These are phyloP conservation scores for Norana najaformis DNA, from an alignment of 2,888 invertebrate species.

Conservation along the genomic window DNA sequence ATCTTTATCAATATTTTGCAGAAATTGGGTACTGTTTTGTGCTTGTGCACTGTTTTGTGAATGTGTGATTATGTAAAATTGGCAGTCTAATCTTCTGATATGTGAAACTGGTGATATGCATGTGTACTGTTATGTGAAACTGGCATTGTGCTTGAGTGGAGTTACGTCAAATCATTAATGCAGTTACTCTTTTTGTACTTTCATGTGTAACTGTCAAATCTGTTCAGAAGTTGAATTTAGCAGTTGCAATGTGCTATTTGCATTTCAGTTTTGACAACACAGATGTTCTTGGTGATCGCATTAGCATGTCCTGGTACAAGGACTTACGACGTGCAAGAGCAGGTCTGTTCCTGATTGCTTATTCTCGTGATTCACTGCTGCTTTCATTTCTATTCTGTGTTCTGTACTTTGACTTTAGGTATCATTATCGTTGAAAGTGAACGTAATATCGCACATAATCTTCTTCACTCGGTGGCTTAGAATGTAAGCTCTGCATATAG, in stretches of 20 bases:
- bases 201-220: not conserved
- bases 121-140: not conserved
- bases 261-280: constrained; percentile 45
- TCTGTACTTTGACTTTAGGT: not conserved
- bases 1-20: not conserved
- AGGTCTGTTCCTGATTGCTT: not conserved
- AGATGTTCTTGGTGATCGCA: constrained; percentile 44
- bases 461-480: not conserved
- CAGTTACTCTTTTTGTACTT: not conserved
- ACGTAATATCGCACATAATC: not conserved
- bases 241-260: not conserved
- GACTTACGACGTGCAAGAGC: constrained; percentile 44
- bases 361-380: not conserved
- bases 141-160: not conserved
- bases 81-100: not conserved
- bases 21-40: not conserved
- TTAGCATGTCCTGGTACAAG: constrained; percentile 46
- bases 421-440: not conserved
- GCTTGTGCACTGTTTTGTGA: not conserved
- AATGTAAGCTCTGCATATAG: too few relatives aligned
- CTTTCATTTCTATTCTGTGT: not conserved
- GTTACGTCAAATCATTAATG: not conserved
- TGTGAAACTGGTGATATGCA: not conserved
- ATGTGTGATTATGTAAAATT: too few relatives aligned
- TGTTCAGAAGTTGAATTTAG: not conserved